A percentile compares a stretch with the other conserved stretches of the same genome.
phyloP scores from a whole-genome alignment of 2,888 invertebrate genomes.

The Mantis religiosa region DNA sequence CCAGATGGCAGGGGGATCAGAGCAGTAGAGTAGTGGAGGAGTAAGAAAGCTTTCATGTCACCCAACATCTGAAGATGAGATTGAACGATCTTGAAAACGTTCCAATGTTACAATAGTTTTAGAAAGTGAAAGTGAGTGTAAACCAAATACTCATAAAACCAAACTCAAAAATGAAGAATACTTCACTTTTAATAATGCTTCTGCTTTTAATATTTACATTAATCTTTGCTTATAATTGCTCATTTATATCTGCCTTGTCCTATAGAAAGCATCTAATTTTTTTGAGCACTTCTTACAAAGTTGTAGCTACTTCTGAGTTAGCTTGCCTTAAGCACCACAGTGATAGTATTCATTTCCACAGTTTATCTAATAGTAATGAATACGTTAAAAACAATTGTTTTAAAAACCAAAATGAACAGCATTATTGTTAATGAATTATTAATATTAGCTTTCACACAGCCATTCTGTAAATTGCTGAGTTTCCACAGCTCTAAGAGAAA shows the following conservation, averaged over 20 bases:
- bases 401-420: not conserved
- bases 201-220: too few species aligned
- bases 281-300: not conserved
- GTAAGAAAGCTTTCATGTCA: too few species aligned
- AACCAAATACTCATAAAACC: too few species aligned
- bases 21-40: too few species aligned
- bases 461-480: not conserved
- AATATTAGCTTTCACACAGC: not conserved
- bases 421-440: not conserved
- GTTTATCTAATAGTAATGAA: not conserved
- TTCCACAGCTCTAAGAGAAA: not conserved
- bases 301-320: not conserved
- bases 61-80: too few species aligned
- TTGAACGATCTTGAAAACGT: too few species aligned
- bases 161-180: too few species aligned
- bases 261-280: not conserved
- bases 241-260: not conserved
- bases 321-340: not conserved
- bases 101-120: too few species aligned
- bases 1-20: too few species aligned
- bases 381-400: not conserved
- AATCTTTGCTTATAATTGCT: too few species aligned
- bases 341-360: not conserved
- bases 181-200: too few species aligned
- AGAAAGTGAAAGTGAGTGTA: too few species aligned